phyloP scores from a whole-genome alignment of 1,140 invertebrate species.

The Bemisia tabaci region DNA sequence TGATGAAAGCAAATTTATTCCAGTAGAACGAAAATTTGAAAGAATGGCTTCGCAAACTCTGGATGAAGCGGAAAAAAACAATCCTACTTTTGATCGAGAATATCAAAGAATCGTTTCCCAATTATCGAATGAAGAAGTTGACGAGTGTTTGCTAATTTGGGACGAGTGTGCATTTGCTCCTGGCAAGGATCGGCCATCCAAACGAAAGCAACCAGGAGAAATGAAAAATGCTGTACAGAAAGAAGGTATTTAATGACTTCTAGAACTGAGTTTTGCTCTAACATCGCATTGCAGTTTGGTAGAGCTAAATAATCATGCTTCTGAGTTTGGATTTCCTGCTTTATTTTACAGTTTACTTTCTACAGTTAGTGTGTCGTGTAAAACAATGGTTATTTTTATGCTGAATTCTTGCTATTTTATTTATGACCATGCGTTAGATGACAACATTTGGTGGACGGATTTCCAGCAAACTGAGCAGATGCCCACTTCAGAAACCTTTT shows the following conservation, averaged over 20 bases:
- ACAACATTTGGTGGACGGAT: too few species aligned
- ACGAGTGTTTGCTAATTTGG: conserved; percentile 33
- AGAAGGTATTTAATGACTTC: not conserved
- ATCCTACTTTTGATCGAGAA: conserved; percentile 28
- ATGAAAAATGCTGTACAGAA: too few species aligned
- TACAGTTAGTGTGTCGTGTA: too few species aligned
- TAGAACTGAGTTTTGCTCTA: not conserved
- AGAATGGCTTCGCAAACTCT: conserved; percentile 36
- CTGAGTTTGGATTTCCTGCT: too few species aligned
- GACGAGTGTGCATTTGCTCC: conserved; percentile 26
- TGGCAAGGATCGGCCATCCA: too few species aligned
- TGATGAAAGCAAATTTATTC: conserved; percentile 9
- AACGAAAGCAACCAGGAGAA: too few species aligned
- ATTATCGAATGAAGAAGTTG: conserved; percentile 35
- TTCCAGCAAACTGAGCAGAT: too few species aligned
- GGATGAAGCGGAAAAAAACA: conserved; percentile 17
- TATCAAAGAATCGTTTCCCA: conserved; percentile 36
- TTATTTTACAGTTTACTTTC: too few species aligned
- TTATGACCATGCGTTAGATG: too few species aligned
- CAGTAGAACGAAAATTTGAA: conserved; percentile 42
- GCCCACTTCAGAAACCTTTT: too few species aligned
- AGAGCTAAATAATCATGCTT: not conserved
- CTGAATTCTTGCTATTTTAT: too few species aligned
- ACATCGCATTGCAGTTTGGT: not conserved
- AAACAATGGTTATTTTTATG: too few species aligned